Evolutionary conservation across 2,797 vertebrate genomes (phyloP), one percentile per base, ranked within the genome.

Genomic region (Pseudotriccus pelzelni): DNA sequence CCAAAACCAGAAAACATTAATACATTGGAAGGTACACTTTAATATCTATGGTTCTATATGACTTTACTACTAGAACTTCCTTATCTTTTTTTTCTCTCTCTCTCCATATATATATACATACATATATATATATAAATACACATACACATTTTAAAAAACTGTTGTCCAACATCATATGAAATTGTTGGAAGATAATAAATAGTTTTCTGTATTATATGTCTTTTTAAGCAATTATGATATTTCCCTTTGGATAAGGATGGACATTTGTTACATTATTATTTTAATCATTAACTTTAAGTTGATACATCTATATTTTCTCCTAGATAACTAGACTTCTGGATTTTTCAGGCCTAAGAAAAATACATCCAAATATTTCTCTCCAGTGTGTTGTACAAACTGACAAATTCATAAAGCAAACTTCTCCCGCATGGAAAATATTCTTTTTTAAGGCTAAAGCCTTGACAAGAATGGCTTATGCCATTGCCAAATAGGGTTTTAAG

Each of bases 261-360:
- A 1, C 27, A 12, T 85, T 83, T 39, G 59, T 34, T 80, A 11
- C 3, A 44, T n/a, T 67, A 44, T 37, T 83, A 36, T 18, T 58
- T 63, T 60, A 60, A 56, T 18, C 0, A 14, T 41, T 1, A 49
- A 44, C 30, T 82, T 69, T 69, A 84, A 87, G 66, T 52, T 34
- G 7, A 59, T 32, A 12, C 7, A 37, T 49, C 60, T 0, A 4
- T 69, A 30, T 47, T 73, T 94, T 63, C 76, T 52, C 36, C 30
- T 55, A 14, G 12, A 55, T 7, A 66, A 7, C 9, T 60, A 58
- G 14, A 5, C 2, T 43, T 13, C 43, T 2, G 3, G 9, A n/a
- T 56, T 91, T 93, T 87, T 74, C 23, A 52, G 10, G 4, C 25
- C 41, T 85, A 60, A 83, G 41, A 17, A n/a, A 91, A 77, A 80